Evolutionary conservation across 2,113 vertebrate genomes (phyloP), one percentile per base, ranked within the genome.

Genomic region (Nothocercus nigrocapillus): DNA sequence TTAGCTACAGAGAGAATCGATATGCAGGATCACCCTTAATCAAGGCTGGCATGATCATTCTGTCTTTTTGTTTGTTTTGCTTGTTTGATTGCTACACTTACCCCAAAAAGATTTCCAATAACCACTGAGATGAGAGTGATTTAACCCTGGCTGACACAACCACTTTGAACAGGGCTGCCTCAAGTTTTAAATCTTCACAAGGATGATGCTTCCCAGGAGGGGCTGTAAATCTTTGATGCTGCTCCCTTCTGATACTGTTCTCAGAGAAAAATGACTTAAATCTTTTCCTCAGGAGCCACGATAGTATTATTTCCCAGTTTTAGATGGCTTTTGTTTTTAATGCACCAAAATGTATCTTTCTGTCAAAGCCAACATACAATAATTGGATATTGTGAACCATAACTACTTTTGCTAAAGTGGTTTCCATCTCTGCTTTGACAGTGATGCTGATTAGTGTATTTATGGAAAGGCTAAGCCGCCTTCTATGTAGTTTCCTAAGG

Each of bases 71-170:
- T 91, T 88, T 93, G 67, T 36, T 94, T 96, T 91, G 82, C 91
- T 93, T 95, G 61, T 89, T 95, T 96, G 93, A 95, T 95, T 91
- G 94, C 92, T 93, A 85, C 76, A 78, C 90, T 96, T 97, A 94
- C 34, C 76, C 80, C 77, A 61, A 93, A 96, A 95, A 94, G 79
- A 93, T 94, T 95, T 95, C 88, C 94, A 86, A 76, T 96, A 86
- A 72, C 82, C 83, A 68, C 69, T 73, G 93, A 86, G 85, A 78
- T 94, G 80, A 91, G 93, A 95, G 88, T 93, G 85, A 91, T 95
- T 95, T 95, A 96, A 94, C 85, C 85, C 85, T 68, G 83, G 69
- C 82, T 91, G 94, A 90, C 74, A 85, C 56, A 0, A 0, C 44
- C 94, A 61, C 90, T 96, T 91, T 94, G 91, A 94, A 93, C 82